Evolutionary conservation across 2,797 vertebrate genomes (phyloP).

Genomic region (Poecilia picta): DNA sequence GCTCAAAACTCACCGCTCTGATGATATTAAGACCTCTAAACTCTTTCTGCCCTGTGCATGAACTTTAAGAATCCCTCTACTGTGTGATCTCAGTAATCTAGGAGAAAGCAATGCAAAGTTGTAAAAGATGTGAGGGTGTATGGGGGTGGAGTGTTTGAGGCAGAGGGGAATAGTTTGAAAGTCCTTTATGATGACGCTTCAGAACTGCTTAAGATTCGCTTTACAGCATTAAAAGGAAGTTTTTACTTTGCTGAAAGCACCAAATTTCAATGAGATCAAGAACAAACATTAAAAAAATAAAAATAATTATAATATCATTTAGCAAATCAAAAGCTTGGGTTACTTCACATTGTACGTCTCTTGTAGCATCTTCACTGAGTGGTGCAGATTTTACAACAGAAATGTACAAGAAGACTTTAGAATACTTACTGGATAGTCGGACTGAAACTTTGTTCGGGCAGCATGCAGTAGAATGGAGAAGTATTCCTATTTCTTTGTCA

Average conservation of each 20-base stretch:
- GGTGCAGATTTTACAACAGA: not conserved
- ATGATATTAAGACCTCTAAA: slow-evolving; percentile 23
- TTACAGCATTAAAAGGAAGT: slow-evolving; percentile 70
- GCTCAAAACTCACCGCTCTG: not conserved
- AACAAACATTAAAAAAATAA: slow-evolving; percentile 52
- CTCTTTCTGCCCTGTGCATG: slow-evolving; percentile 32
- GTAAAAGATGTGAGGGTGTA: slow-evolving; percentile 11
- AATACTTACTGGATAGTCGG: not conserved
- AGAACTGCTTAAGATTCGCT: slow-evolving; percentile 60
- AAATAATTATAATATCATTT: slow-evolving; percentile 73
- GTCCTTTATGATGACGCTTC: slow-evolving; percentile 57
- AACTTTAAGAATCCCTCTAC: slow-evolving; percentile 21
- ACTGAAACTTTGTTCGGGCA: not conserved
- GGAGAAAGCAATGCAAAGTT: slow-evolving; percentile 26
- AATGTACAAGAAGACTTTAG: not conserved
- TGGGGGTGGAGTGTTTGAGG: slow-evolving; percentile 5
- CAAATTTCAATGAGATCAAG: slow-evolving; percentile 67
- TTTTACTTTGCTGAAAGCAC: slow-evolving; percentile 71
- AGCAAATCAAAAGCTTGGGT: slow-evolving; percentile 67
- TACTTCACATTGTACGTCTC: slow-evolving; percentile 13
- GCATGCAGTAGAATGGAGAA: not conserved
- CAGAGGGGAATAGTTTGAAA: slow-evolving; percentile 37
- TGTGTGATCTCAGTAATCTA: slow-evolving; percentile 48
- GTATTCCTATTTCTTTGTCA: not conserved
- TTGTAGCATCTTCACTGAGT: slow-evolving; percentile 9